A percentile compares a stretch with the other conserved stretches of the same genome.
Conservation (phyloP, 2,113 vertebrate genomes). For the Vulpes lagopus region DNA sequence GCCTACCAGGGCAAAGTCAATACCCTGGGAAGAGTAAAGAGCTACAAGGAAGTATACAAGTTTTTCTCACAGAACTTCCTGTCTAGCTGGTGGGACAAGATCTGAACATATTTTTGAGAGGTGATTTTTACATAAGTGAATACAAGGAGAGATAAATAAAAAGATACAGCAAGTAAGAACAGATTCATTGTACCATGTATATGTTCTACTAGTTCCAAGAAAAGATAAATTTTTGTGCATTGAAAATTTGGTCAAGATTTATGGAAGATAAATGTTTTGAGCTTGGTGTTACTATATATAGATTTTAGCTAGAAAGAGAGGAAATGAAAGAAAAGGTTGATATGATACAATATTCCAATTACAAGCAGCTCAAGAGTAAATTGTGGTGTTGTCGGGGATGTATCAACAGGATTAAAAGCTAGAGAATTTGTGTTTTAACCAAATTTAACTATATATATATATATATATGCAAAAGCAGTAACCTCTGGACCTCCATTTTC, state of each 20-base stretch:
- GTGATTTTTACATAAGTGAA: neutral
- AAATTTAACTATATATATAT: neutral
- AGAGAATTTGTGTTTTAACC: neutral
- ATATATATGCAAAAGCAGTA: neutral
- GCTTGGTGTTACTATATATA: neutral
- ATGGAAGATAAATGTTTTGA: neutral
- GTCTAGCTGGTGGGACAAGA: neutral
- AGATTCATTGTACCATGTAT: neutral
- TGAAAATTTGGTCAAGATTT: slow-evolving; percentile 5
- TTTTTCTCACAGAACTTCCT: neutral
- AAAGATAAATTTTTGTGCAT: neutral
- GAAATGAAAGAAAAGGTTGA: neutral
- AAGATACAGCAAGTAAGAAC: neutral
- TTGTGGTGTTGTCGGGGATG: neutral
- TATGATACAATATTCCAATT: neutral
- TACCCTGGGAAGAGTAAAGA: neutral
- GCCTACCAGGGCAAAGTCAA: neutral
- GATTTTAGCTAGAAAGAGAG: neutral
- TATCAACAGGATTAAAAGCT: neutral
- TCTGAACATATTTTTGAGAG: neutral
- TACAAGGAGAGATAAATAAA: neutral
- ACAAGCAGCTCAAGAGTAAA: neutral
- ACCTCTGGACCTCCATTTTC: neutral
- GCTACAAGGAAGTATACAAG: neutral
- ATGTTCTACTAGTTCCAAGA: neutral